Conservation (phyloP, 2,888 invertebrate genomes). For the Electrophaes corylata region DNA sequence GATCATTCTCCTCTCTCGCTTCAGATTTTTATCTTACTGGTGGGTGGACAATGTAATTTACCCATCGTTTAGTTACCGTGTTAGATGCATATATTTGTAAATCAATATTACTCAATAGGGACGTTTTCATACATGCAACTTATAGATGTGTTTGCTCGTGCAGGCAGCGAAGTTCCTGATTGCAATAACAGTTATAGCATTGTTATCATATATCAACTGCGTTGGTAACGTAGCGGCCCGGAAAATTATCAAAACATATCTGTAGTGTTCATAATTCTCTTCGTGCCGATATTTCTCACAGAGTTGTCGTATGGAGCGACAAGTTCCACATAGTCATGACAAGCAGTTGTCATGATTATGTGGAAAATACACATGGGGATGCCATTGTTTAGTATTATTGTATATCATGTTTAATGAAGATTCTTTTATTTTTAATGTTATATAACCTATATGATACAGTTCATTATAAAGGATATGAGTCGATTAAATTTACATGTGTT, state of each 20-base stretch:
- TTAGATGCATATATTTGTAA: background rate
- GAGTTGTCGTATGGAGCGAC: conserved; percentile 9
- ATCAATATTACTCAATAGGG: background rate
- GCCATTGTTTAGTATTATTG: conserved; percentile 11
- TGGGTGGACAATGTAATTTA: background rate
- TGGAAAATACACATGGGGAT: conserved; percentile 26
- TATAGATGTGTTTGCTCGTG: background rate
- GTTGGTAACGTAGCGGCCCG: conserved; percentile 3
- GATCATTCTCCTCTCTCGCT: background rate
- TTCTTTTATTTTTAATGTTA: conserved; percentile 18
- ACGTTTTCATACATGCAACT: background rate
- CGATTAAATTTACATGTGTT: conserved; percentile 14
- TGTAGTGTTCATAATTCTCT: background rate
- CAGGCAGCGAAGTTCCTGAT: conserved; percentile 16
- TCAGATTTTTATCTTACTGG: background rate
- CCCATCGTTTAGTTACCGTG: background rate
- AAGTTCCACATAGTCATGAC: too few species aligned
- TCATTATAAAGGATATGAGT: conserved; percentile 11
- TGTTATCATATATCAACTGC: conserved; percentile 22
- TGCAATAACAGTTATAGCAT: conserved; percentile 20
- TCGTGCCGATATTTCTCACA: conserved; percentile 15
- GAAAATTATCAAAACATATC: conserved; percentile 11
- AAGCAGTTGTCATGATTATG: conserved; percentile 14
- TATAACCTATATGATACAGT: conserved; percentile 15
- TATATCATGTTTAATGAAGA: conserved; percentile 16